These are phyloP conservation scores for Crotalus tigris DNA, from an alignment of 2,113 vertebrate species.

Conservation along the genomic window DNA sequence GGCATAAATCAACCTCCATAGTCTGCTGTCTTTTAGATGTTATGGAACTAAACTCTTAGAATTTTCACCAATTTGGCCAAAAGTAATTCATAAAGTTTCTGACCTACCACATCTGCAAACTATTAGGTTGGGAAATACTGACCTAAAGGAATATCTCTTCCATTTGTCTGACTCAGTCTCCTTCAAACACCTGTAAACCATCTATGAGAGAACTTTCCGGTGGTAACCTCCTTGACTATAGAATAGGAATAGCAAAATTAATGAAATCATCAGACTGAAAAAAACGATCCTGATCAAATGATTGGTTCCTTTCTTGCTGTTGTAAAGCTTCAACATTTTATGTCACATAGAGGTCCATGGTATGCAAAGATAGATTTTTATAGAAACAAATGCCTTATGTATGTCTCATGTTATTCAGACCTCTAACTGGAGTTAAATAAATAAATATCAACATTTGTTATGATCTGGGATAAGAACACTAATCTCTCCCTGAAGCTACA, in stretches of 20 bases:
- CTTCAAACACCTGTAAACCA: neutral
- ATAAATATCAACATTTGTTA: neutral
- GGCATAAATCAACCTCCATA: neutral
- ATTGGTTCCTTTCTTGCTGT: neutral
- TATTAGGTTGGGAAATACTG: neutral
- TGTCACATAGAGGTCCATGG: neutral
- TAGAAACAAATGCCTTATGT: neutral
- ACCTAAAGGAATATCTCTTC: neutral
- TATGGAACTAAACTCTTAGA: neutral
- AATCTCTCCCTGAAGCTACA: neutral
- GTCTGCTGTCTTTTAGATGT: neutral
- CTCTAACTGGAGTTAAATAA: neutral
- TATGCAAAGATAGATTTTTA: constrained; percentile 3
- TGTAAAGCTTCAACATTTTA: neutral
- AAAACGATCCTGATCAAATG: neutral
- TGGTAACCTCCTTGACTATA: neutral
- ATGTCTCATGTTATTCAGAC: neutral
- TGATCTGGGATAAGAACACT: neutral
- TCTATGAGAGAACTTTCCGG: neutral
- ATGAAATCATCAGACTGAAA: neutral
- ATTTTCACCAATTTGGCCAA: neutral
- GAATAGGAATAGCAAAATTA: neutral
- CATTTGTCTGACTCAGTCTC: neutral
- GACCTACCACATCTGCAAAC: neutral
- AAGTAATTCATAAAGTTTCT: neutral